Base-by-base conservation (phyloP, 2,113 vertebrate species). In the Urocynchramus pylzowi region DNA sequence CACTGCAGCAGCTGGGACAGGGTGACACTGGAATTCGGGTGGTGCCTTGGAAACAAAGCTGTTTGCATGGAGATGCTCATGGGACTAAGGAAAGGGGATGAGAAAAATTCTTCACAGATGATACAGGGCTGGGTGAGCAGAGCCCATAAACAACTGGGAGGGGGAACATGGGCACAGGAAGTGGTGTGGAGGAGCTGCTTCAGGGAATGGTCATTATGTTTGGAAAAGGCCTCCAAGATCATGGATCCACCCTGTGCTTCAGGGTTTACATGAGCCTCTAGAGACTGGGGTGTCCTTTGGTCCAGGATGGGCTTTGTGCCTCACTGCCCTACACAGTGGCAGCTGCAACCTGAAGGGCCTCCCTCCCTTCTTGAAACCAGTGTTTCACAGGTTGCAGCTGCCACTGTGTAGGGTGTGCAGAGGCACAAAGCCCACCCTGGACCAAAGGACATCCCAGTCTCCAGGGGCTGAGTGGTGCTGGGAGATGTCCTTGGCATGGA, bases 1-100 rank as follows among this genome's bases (percentile, higher is more conserved):
- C 12, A 4, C 0, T 4, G 59, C 80, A 27, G 75, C 33, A 53
- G 47, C 0, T 31, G 53, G 31, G 37, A 64, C 16, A 6, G 1
- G 6, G 16, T 35, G 42, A 53, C 49, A 13, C 18, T 13, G 28
- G 53, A 42, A 64, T 44, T 82, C 4, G 0, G 35, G 35, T 5
- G 4, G 13, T 64, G 61, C 78, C 81, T 73, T 57, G 70, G 59
- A 54, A 83, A 61, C 13, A 2, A 28, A 39, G 37, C 37, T 63
- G 12, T 41, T 56, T 69, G 39, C 67, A 44, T 8, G 37, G 85
- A 80, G 57, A 4, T 49, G 49, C 24, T 79, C 1, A 0, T 42
- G 50, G 67, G 28, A 13, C 41, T 42, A 21, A 64, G 50, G 52
- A 45, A 64, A 83, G 41, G 30, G 7, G 7, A 41, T 0, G 4